Evolutionary conservation across 2,113 vertebrate species (phyloP), one percentile per base, ranked within the genome.

Genomic region (Dryoscopus gambensis): DNA sequence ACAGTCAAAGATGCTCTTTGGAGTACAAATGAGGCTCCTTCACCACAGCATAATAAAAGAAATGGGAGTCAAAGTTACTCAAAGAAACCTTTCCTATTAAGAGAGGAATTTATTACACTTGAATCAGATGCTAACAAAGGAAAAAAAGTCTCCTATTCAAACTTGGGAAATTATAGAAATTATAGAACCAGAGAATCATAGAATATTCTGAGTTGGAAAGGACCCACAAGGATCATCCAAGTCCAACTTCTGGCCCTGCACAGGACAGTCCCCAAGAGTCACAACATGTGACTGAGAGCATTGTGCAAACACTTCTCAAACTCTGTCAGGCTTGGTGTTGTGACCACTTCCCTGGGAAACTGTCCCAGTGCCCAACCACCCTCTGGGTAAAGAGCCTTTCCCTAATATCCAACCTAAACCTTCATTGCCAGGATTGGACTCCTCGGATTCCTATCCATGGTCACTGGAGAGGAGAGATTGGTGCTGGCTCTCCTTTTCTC

Each of bases 231-330:
- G 18, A 49, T 28, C 40, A 37, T 27, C 18, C 46, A 40, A 76
- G 8, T 55, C 28, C 30, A 30, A 0, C 15, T n/a, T 35, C 47
- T 50, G 27, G 12, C 12, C 13, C 33, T 62, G 40, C 47, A 35
- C 35, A 76, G 30, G 17, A 55, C 35, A 17, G 15, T 35, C 25
- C 35, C 30, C 47, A 62, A 5, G 6, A 55, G 15, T 13, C 56
- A 19, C 22, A 37, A 8, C 8, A 3, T 20, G 8, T 56, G 3
- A 17, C 40, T 76, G 55, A 49, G n/a, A 15, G 12, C 0, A 0
- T 9, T 5, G 17, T 62, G 30, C 25, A 69, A 55, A 31, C 4
- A 2, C 9, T 25, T 46, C 47, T 15, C 55, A 30, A 69, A 5
- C 21, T 69, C 40, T 62, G 20, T 10, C 30, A 25, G 24, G 19